Base-by-base conservation (phyloP, 2,797 vertebrate species). In the Sphaeramia orbicularis region DNA sequence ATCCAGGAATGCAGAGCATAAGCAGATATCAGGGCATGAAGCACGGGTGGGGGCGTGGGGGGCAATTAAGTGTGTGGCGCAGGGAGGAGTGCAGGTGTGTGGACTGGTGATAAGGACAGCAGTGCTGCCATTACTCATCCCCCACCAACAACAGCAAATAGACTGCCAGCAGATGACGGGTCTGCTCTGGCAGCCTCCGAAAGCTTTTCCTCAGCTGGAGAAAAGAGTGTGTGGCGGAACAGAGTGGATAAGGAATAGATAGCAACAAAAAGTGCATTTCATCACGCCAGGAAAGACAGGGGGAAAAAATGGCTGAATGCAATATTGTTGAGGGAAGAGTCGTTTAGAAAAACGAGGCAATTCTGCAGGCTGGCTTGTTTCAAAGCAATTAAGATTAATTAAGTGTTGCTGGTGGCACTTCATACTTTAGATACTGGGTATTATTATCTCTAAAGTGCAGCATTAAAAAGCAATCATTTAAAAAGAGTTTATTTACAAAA, bases 1-100 rank as follows among this genome's bases (percentile, higher is more conserved):
- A 91, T 92, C 92, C 90, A 79, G 88, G 80, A 93, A 95, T 92
- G 94, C 91, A 85, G 90, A 92, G 90, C 83, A 87, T 87, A 94
- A 91, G 91, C 90, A 95, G 92, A 96, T 91, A 91, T 86, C 81
- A 91, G 92, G 86, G 74, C 80, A 68, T 58, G 78, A 76, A 73
- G 72, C 65, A 77, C 66, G 52, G 80, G 72, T 58, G 78, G 60
- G 55, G 60, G 78, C 60, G 78, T 60, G 72, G 53, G 62, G 90
- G 73, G 88, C 91, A 97, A 96, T 96, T 95, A 96, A 95, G 90
- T 86, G 70, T 83, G 83, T 85, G 85, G 88, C 74, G 89, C 91
- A 93, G 89, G 88, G 75, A 92, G 94, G 94, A 94, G 92, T 89
- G 92, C 91, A 94, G 93, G 92, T 93, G 91, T 94, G 93, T 84